Base-by-base conservation (phyloP, 2,113 vertebrate genomes). In the Saguinus imperator region DNA sequence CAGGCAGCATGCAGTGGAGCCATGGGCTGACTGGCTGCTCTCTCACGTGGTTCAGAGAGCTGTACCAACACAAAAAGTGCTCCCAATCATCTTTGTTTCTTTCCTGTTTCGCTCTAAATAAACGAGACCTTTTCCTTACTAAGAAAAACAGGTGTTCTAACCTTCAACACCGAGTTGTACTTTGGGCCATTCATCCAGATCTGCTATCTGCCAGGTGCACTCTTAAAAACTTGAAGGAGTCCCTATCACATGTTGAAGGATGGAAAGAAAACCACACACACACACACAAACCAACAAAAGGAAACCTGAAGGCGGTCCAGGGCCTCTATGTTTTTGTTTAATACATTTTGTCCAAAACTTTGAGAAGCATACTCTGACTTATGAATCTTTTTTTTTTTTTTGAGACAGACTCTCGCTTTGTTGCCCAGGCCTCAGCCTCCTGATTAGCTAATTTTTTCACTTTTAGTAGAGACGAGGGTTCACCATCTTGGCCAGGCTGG, bases 61-160 rank as follows among this genome's bases (percentile, higher is more conserved):
- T n/a, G 37, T 1, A 1, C 20, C 50, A 3, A 13, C 9, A 45
- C 0, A 1, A 1, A 0, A 0, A 12, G 35, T 6, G 5, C 52
- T 20, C 37, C n/a, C 29, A 23, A 8, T 14, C 16, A 48, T 52
- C 35, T 13, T 16, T 23, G 25, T 10, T 27, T 18, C n/a, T 8
- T 43, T 58, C 21, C 27, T 5, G 17, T 21, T 85, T 48, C 45
- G 27, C 50, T 70, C 52, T 72, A 50, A 72, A 70, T 57, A 66
- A 87, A 77, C 10, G 32, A 35, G 75, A 45, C 45, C 13, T 32
- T 66, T 68, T 48, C 55, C 40, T 64, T 50, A 23, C n/a, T 29
- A 35, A 66, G 50, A 52, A 57, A 66, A 61, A 45, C 17, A n/a
- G 66, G 29, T 35, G 8, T 50, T 43, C 27, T 12, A 18, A 43